phyloP scores from a whole-genome alignment of 2,888 invertebrate genomes.

The Apodemia duryi region DNA sequence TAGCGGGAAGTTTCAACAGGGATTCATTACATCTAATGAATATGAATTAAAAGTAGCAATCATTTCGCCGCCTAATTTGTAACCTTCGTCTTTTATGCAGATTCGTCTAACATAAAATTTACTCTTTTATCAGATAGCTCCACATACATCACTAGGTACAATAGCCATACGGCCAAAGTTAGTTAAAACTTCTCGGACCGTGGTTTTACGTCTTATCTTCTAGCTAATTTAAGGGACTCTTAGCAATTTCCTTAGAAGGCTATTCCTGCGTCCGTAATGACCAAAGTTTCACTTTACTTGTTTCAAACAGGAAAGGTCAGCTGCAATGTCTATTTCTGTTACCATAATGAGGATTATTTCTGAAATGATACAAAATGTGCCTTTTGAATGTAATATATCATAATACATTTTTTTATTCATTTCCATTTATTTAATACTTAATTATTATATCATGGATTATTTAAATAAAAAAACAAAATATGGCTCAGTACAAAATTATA shows the following conservation, averaged over 20 bases:
- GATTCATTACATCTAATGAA: no score
- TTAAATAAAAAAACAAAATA: no score
- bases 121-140: background rate
- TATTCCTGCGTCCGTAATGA: constrained; percentile 3
- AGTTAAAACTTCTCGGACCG: constrained; percentile 9
- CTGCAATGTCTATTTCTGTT: background rate
- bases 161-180: background rate
- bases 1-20: no score
- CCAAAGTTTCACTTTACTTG: constrained; percentile 15
- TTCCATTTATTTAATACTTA: no score
- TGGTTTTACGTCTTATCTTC: constrained; percentile 10
- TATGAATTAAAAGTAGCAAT: no score
- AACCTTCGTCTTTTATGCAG: no score
- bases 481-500: no score
- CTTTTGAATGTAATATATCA: no score
- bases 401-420: no score
- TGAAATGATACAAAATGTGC: background rate
- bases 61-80: no score
- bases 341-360: background rate
- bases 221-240: constrained; percentile 10
- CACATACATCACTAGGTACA: background rate
- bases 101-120: no score
- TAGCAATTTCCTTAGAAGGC: constrained; percentile 9
- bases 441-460: no score
- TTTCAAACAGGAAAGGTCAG: constrained; percentile 3